These are phyloP conservation scores for Romanogobio albipinnatus DNA, from an alignment of 2,113 vertebrate species.

Conservation along the genomic window DNA sequence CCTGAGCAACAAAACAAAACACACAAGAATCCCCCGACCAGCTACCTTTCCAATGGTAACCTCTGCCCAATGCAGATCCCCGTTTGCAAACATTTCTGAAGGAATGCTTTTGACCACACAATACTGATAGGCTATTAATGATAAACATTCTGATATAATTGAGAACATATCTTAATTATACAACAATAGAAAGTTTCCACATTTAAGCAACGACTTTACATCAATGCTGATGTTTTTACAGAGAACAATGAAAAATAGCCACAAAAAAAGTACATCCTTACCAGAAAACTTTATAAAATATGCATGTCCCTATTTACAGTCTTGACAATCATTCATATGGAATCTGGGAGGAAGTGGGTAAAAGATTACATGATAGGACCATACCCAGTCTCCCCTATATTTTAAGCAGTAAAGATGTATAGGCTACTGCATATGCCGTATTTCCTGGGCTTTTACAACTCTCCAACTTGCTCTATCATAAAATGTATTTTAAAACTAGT, in stretches of 20 bases:
- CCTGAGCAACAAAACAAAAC: conserved; percentile 41
- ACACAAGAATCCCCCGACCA: conserved; percentile 15
- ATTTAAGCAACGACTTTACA: not conserved
- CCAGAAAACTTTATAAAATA: no score
- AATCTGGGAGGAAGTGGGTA: no score
- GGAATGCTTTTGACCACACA: not conserved
- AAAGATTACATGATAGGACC: no score
- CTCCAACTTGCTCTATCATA: not conserved
- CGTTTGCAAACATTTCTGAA: not conserved
- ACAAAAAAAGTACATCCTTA: no score
- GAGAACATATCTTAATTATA: not conserved
- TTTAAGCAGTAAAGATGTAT: not conserved
- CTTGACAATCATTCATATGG: no score
- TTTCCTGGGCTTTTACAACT: not conserved
- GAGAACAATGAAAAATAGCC: not conserved
- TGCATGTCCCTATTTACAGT: no score
- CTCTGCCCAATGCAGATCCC: not conserved
- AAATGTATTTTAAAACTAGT: not conserved
- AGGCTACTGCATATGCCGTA: not conserved
- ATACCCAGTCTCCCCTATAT: no score
- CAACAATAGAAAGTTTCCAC: not conserved
- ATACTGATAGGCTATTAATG: not conserved
- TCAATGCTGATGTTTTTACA: not conserved
- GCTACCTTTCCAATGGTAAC: conserved; percentile 5
- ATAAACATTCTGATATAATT: not conserved